Conservation (phyloP, 92 coral and sea anemone genomes). For the Zoanthus sansibaricus region DNA sequence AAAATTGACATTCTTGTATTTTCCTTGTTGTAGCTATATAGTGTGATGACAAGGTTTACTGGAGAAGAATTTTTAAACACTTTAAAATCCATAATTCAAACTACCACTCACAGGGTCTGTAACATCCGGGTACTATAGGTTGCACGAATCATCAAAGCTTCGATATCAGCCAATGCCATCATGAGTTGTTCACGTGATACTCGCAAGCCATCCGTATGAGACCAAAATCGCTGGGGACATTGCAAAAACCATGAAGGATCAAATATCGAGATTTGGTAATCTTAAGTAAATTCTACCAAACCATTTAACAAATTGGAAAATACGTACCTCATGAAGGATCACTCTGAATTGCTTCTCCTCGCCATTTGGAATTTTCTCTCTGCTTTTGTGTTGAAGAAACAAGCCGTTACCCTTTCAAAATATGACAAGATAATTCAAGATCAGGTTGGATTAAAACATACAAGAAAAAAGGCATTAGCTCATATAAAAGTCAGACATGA, state of each 20-base stretch:
- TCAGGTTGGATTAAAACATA: background rate
- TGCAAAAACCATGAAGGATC: background rate
- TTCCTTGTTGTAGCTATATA: background rate
- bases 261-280: background rate
- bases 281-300: background rate
- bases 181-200: slow-evolving; percentile 81
- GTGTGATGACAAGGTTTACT: background rate
- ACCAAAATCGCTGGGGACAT: slow-evolving; percentile 66
- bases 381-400: slow-evolving; percentile 33
- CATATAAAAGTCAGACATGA: background rate
- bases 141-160: slow-evolving; percentile 78
- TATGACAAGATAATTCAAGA: background rate
- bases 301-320: background rate
- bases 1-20: background rate
- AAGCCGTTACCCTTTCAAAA: slow-evolving; percentile 36
- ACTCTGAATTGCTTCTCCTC: slow-evolving; percentile 31
- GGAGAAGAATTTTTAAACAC: background rate
- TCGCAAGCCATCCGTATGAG: slow-evolving; percentile 44
- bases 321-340: slow-evolving; percentile 22
- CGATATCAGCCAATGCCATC: slow-evolving; percentile 68
- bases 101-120: slow-evolving; percentile 68
- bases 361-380: background rate
- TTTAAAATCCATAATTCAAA: background rate
- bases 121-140: slow-evolving; percentile 59
- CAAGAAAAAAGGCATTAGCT: background rate